Conservation (phyloP, 2,113 vertebrate genomes). For the Haemorhous mexicanus region DNA sequence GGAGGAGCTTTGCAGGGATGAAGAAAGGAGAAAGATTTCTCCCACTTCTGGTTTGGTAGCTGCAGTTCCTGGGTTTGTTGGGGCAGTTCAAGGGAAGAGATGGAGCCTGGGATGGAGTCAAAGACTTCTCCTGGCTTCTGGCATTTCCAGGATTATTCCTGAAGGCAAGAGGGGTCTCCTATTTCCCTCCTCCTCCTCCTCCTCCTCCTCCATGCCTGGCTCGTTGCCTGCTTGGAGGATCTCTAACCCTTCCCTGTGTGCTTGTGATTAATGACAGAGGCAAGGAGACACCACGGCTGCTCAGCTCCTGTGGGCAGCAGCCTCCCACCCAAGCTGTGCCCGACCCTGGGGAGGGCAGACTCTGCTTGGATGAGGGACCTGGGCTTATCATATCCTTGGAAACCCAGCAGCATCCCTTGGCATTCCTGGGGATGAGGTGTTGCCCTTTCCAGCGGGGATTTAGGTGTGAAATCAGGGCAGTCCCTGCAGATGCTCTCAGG, state of each 20-base stretch:
- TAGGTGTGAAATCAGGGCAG: not conserved
- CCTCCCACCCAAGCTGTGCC: conserved; percentile 19
- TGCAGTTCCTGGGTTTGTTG: not conserved
- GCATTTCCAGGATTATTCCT: not conserved
- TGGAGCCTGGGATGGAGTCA: not conserved
- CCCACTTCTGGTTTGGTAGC: not conserved
- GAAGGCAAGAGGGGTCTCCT: not conserved
- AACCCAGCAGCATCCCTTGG: accelerated
- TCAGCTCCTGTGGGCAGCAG: conserved; percentile 30
- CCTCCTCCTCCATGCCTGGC: not conserved
- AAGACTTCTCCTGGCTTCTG: not conserved
- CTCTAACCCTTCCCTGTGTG: conserved; percentile 48
- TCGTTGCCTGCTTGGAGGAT: not conserved
- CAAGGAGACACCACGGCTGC: conserved; percentile 43
- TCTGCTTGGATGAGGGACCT: not conserved
- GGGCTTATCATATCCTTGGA: not conserved
- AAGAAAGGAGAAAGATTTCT: not conserved
- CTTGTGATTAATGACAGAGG: conserved; percentile 65
- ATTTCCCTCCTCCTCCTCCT: not conserved
- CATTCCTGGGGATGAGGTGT: not conserved
- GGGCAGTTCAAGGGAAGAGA: not conserved
- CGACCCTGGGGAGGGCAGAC: not conserved
- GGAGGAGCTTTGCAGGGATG: not conserved
- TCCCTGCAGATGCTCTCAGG: not conserved
- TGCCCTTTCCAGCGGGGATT: not conserved